phyloP scores from a whole-genome alignment of 1,140 invertebrate species.

The Glossosoma conforme region DNA sequence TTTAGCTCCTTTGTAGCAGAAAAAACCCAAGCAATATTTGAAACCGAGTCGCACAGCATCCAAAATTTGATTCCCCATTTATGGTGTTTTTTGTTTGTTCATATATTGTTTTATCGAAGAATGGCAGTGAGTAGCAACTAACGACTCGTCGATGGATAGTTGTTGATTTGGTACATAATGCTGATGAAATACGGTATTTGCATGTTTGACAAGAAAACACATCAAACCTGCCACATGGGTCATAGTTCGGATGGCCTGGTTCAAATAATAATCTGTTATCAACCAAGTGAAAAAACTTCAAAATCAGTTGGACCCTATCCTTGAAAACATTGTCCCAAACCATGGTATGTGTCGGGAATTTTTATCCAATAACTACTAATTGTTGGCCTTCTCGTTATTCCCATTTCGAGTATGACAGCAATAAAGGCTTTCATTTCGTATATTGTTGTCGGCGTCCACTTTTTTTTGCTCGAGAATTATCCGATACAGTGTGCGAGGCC shows the following conservation, averaged over 20 bases:
- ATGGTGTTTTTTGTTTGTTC: too few species aligned
- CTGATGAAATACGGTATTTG: conserved; percentile 30
- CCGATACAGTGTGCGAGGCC: conserved; percentile 15
- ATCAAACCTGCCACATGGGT: conserved; percentile 33
- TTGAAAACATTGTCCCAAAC: conserved; percentile 33
- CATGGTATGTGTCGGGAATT: conserved; percentile 32
- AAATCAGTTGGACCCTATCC: conserved; percentile 32
- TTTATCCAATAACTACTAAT: conserved; percentile 31
- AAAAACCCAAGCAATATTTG: too few species aligned
- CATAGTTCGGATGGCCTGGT: conserved; percentile 28
- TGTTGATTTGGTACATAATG: too few species aligned
- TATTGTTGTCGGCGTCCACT: conserved; percentile 18
- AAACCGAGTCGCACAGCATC: too few species aligned
- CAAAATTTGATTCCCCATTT: too few species aligned
- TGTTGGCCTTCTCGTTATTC: conserved; percentile 28
- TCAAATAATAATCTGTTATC: conserved; percentile 20
- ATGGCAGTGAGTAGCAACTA: too few species aligned
- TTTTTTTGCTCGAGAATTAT: conserved; percentile 20
- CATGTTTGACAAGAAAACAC: conserved; percentile 30
- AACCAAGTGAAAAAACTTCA: conserved; percentile 28
- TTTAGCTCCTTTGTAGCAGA: too few species aligned
- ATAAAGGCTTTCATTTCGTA: conserved; percentile 32
- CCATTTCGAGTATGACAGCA: conserved; percentile 31
- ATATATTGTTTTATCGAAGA: too few species aligned
- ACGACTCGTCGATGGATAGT: too few species aligned